Evolutionary conservation across 2,113 vertebrate species (phyloP).

Genomic region (Progne subis): DNA sequence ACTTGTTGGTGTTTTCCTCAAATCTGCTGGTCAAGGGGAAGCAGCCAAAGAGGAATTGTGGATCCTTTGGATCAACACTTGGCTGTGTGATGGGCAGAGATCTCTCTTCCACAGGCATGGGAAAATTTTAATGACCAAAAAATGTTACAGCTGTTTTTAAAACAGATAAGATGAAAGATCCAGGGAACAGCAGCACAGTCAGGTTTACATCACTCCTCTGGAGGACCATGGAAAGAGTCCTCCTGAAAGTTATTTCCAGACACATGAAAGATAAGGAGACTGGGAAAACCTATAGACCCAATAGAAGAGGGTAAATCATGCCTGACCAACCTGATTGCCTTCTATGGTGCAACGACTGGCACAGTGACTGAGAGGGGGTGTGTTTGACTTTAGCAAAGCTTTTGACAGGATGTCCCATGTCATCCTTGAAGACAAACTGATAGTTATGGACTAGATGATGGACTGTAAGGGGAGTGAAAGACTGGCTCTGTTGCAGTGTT

Average conservation of each 20-base stretch:
- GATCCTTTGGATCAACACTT: neutral
- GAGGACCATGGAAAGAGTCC: neutral
- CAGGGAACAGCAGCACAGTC: neutral
- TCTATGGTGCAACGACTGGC: neutral
- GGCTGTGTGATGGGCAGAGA: neutral
- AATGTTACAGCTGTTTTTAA: neutral
- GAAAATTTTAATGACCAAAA: neutral
- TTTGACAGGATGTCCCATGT: neutral
- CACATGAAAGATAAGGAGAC: neutral
- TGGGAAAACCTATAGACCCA: neutral
- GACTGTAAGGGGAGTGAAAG: neutral
- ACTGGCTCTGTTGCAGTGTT: neutral
- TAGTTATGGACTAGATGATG: neutral
- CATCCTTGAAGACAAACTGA: neutral
- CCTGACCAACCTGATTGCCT: neutral
- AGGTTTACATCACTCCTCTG: neutral
- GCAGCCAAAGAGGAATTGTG: neutral
- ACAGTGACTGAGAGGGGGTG: neutral
- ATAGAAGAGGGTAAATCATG: neutral
- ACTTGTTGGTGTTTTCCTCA: neutral
- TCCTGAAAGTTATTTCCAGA: neutral
- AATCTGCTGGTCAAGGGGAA: neutral
- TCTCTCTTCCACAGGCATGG: neutral
- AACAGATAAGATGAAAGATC: neutral
- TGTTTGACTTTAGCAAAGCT: neutral